Conservation (phyloP, 2,888 invertebrate species). For the Pachymerium ferrugineum region DNA sequence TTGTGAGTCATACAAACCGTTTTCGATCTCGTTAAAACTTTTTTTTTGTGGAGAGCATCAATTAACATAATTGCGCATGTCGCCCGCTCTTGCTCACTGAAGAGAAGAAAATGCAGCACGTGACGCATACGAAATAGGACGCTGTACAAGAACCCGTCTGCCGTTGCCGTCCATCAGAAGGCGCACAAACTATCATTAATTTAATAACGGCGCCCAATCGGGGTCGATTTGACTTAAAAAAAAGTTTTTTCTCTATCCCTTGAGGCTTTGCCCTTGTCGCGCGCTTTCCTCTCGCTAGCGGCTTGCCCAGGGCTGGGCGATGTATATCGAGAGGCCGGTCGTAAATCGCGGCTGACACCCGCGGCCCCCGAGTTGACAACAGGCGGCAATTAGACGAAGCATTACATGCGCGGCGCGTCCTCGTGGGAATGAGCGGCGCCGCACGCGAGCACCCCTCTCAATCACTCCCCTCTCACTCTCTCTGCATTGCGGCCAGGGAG, state of each 20-base stretch:
- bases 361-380: background rate
- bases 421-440: background rate
- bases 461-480: background rate
- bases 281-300: background rate
- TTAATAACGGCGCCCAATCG: background rate
- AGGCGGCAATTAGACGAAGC: background rate
- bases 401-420: background rate
- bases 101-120: background rate
- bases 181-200: background rate
- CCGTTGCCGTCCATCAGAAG: background rate
- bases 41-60: background rate
- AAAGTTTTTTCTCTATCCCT: background rate
- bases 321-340: background rate
- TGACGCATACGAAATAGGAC: background rate
- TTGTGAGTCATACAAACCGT: background rate
- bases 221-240: background rate
- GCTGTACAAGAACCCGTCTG: background rate
- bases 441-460: background rate
- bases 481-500: background rate
- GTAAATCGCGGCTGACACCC: background rate
- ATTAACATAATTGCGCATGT: background rate
- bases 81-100: background rate
- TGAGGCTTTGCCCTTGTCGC: background rate
- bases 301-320: background rate
- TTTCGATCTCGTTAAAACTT: too few relatives aligned